Base-by-base conservation (phyloP, 2,113 vertebrate genomes). In the Scalopus aquaticus region DNA sequence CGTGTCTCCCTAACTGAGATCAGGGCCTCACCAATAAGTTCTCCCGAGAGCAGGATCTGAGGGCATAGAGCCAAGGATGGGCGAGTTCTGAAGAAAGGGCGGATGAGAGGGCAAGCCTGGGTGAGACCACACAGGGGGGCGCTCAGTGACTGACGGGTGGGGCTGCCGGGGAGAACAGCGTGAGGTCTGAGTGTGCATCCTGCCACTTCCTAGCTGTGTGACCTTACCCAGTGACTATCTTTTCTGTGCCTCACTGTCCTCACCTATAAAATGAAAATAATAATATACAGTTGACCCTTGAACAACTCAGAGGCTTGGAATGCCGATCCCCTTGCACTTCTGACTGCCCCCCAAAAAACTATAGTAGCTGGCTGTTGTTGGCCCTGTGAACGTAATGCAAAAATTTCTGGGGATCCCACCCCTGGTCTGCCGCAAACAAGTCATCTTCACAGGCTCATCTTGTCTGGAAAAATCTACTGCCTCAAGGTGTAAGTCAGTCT, bases 81-180 rank as follows among this genome's bases (percentile, higher is more conserved):
- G 19, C 7, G 30, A 9, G 62, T 44, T 35, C 82, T 32, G 62
- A 77, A 26, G 49, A 26, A 46, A 13, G 49, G 15, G 19, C 15
- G 8, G 8, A 13, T 19, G 11, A 32, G 37, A 22, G 39, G 49
- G 42, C 56, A 9, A 37, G 20, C 37, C 81, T 64, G 10, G 49
- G 4, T 9, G 44, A 49, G 90, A 74, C 2, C 44, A 2, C n/a
- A 2, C 56, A 32, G 56, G 1, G 24, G 78, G 24, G 67, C 5
- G 28, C 26, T 9, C 49, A 39, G 56, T 9, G 65, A 2, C 28
- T 1, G 8, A 16, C 44, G 1, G 4, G 3, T 0, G 5, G 84
- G 39, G 44, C 44, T 44, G 44, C 9, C 9, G 44, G 44, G n/a
- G 13, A 1, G 74, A 39, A 35, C 49, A 1, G 0, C 8, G 0